A percentile compares a stretch with the other conserved stretches of the same genome.
phyloP scores from a whole-genome alignment of 1,140 invertebrate genomes.

The Triops cancriformis region DNA sequence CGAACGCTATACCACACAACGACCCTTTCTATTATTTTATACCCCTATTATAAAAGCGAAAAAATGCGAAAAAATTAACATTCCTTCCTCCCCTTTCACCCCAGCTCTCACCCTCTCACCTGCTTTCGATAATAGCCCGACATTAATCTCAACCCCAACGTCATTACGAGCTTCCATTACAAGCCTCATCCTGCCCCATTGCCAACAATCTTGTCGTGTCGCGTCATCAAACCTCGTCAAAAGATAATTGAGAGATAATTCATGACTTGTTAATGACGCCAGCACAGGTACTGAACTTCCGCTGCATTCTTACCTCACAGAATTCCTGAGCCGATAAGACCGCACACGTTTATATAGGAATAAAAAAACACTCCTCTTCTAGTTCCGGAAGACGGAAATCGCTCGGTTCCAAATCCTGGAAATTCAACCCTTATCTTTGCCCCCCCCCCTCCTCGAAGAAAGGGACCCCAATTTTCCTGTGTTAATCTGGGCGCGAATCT shows the following conservation, averaged over 20 bases:
- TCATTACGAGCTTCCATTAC: not conserved
- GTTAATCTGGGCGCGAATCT: too few species aligned
- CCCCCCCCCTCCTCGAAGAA: too few species aligned
- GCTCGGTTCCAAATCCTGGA: not conserved
- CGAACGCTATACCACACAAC: not conserved
- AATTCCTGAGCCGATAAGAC: not conserved
- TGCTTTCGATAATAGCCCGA: not conserved
- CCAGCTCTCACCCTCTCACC: not conserved
- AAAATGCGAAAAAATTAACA: not conserved
- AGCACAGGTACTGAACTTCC: not conserved
- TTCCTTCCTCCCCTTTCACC: not conserved
- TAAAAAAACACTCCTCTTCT: not conserved
- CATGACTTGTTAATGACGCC: not conserved
- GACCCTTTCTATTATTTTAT: constrained; percentile 11
- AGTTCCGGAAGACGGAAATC: constrained; percentile 14
- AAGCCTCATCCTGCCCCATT: not conserved
- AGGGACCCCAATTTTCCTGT: too few species aligned
- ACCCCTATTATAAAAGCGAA: not conserved
- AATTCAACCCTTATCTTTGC: too few species aligned
- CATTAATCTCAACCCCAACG: not conserved
- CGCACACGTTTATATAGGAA: not conserved
- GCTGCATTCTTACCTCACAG: not conserved
- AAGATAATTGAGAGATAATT: constrained; percentile 8
- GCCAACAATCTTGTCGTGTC: not conserved
- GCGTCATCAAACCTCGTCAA: not conserved